Base-by-base conservation (phyloP, 2,888 invertebrate species). In the Andrena bicolor region DNA sequence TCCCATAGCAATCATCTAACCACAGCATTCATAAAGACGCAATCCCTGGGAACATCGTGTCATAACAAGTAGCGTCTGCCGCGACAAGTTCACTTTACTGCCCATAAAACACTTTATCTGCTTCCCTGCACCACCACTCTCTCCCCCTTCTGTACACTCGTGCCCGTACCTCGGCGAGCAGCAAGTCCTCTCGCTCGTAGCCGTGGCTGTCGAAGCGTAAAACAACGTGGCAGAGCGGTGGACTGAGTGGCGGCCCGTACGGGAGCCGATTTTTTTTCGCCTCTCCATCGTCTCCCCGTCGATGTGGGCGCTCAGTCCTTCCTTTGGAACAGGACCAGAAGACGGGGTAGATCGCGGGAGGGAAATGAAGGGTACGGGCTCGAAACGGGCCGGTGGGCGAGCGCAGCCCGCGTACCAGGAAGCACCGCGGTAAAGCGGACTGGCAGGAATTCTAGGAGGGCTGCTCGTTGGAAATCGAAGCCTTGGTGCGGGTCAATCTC, bases 401-500 rank as follows among this genome's bases (percentile, higher is more conserved):
- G 23, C 32, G 26, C n/a, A 23, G 23, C 16, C 35, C 13, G 71
- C 30, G 30, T 53, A 28, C 23, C 23, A 32, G 61, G 23, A 69
- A 53, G 58, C n/a, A 58, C 73, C 75, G 4, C 7, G 28, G 28
- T 0, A 13, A 51, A 61, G 23, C 60, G 28, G 53, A 13, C 41
- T 20, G 2, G 35, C 23, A 63, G 30, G 58, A 74, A 49, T 72
- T 79, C 56, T 49, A 1, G 35, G 70, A 5, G 48, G 49, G 35
- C 53, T 68, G 32, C 48, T 58, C n/a, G 63, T 23, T 69, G 32
- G 74, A 61, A 41, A 82, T 80, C 74, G 81, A 74, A 74, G 48
- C 28, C 69, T 4, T 23, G 28, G 72, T 72, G 64, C 58, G 69
- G 74, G 64, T 81, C 81, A 80, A 80, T 82, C 81, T 74, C 65